phyloP scores from a whole-genome alignment of 2,888 invertebrate genomes.

The Idaea biselata region DNA sequence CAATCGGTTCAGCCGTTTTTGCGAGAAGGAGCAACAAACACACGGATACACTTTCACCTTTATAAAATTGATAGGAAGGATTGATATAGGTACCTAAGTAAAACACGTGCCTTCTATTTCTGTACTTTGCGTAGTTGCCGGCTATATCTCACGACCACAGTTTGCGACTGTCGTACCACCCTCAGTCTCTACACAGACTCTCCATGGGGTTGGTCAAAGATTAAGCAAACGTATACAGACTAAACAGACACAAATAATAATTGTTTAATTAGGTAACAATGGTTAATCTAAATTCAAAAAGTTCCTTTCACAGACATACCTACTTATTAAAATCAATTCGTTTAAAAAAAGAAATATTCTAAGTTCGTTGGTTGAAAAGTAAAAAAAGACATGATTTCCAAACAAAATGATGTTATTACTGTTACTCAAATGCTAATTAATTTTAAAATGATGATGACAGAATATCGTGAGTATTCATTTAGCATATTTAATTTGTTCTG shows the following conservation, averaged over 20 bases:
- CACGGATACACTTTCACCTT: background rate
- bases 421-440: background rate
- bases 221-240: background rate
- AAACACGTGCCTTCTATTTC: background rate
- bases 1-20: too few relatives aligned
- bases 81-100: background rate
- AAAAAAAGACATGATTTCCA: too few relatives aligned
- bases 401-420: background rate
- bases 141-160: background rate
- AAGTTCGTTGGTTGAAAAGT: too few relatives aligned
- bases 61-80: background rate
- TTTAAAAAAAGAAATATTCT: background rate
- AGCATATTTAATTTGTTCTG: too few relatives aligned
- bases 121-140: background rate
- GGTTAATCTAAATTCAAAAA: background rate
- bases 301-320: too few relatives aligned
- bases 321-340: background rate
- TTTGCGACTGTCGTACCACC: background rate
- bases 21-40: background rate
- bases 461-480: too few relatives aligned
- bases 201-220: background rate
- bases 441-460: background rate
- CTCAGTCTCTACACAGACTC: background rate
- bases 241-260: background rate
- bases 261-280: background rate